Percentiles rank a stretch among this genome's conserved stretches.
These are phyloP conservation scores for Ormia ochracea DNA, from an alignment of 2,888 invertebrate genomes.

Conservation along the genomic window DNA sequence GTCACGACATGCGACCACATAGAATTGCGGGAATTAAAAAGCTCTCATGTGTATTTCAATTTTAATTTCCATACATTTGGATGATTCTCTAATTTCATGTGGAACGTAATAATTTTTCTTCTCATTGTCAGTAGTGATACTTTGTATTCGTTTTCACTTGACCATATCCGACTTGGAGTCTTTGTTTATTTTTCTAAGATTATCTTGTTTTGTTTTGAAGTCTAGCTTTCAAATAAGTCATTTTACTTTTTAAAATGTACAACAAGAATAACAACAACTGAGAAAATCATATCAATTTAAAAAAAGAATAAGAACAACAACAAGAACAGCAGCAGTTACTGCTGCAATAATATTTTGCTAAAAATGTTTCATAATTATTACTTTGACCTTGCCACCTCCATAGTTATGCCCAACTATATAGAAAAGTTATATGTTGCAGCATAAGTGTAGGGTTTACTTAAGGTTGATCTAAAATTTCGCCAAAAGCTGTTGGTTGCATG, in stretches of 20 bases:
- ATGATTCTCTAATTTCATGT: background rate
- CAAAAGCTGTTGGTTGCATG: too few species aligned
- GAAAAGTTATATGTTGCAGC: background rate
- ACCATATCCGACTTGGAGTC: background rate
- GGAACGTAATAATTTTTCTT: background rate
- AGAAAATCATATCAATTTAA: conserved; percentile 50
- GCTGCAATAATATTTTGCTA: conserved; percentile 36
- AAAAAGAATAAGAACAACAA: conserved; percentile 2
- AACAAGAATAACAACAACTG: conserved; percentile 11
- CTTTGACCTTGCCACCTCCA: conserved; percentile 48
- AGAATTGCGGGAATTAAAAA: too few species aligned
- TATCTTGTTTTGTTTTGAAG: conserved; percentile 54
- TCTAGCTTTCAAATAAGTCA: conserved; percentile 50
- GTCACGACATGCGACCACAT: background rate
- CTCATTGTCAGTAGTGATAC: background rate
- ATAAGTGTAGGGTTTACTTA: too few species aligned
- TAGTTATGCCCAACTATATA: background rate
- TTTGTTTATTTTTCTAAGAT: conserved; percentile 33
- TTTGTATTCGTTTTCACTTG: background rate
- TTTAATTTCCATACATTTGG: too few species aligned
- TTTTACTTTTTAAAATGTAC: conserved; percentile 4
- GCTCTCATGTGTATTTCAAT: too few species aligned
- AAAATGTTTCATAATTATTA: conserved; percentile 56
- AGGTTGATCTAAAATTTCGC: too few species aligned
- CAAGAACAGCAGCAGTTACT: background rate